These are phyloP conservation scores for Dynastes maya DNA, from an alignment of 2,888 invertebrate genomes.

Conservation along the genomic window DNA sequence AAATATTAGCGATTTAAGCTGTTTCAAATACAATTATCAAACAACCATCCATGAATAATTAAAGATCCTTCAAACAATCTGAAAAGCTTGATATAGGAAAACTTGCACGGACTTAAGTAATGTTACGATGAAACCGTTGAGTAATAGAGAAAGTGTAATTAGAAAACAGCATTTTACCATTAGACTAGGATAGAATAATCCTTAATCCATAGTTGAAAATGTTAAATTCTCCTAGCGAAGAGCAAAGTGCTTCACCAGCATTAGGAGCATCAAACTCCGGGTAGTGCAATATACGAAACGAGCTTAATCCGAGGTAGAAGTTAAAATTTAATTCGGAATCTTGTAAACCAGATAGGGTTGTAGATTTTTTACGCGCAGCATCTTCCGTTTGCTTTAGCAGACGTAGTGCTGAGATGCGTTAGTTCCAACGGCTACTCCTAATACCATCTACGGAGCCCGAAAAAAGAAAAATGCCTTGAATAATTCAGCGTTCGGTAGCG, in stretches of 20 bases:
- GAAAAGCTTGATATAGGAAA: too few relatives aligned
- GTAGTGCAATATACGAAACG: not conserved
- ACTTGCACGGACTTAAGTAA: too few relatives aligned
- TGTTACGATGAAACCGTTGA: too few relatives aligned
- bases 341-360: not conserved
- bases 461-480: slow-evolving; percentile 19
- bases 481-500: slow-evolving; percentile 34
- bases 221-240: not conserved
- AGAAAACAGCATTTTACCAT: too few relatives aligned
- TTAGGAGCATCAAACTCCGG: too few relatives aligned
- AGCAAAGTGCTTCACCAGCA: not conserved
- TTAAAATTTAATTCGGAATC: slow-evolving; percentile 17
- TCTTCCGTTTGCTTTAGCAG: not conserved
- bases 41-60: too few relatives aligned
- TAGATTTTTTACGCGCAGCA: slow-evolving; percentile 1
- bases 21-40: too few relatives aligned
- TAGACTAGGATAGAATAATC: too few relatives aligned
- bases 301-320: not conserved
- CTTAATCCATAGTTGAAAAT: not conserved
- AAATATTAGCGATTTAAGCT: too few relatives aligned
- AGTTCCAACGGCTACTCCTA: not conserved
- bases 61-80: too few relatives aligned
- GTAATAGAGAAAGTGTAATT: too few relatives aligned
- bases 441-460: not conserved
- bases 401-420: not conserved